Evolutionary conservation across 2,797 vertebrate species (phyloP).

Genomic region (Glyptemys insculpta): DNA sequence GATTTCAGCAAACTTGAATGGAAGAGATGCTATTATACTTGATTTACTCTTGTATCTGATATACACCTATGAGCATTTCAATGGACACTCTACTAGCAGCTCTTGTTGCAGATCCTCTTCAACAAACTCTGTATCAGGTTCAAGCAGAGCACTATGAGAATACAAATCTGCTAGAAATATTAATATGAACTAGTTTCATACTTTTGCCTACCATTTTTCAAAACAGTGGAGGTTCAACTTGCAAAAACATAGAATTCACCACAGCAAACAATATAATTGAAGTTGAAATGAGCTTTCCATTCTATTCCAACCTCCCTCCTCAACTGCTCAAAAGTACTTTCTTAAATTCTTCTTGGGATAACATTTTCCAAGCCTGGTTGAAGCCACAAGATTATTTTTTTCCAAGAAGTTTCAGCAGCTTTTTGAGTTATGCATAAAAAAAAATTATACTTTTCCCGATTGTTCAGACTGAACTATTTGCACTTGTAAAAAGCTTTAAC

Average conservation of each 20-base stretch:
- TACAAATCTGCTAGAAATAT: constrained; percentile 49
- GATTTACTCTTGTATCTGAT: constrained; percentile 69
- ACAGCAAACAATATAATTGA: constrained; percentile 35
- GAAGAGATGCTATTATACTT: constrained; percentile 65
- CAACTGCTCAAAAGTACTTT: not conserved
- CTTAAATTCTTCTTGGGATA: not conserved
- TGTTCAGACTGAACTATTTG: not conserved
- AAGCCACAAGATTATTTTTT: not conserved
- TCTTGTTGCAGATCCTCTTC: constrained; percentile 40
- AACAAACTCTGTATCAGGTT: constrained; percentile 46
- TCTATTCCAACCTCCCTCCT: constrained; percentile 17
- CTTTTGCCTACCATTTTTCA: constrained; percentile 17
- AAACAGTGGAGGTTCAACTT: constrained; percentile 50
- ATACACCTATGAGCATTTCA: constrained; percentile 52
- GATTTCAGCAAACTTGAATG: constrained; percentile 49
- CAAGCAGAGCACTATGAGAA: constrained; percentile 54
- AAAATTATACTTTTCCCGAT: not conserved
- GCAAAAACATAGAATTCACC: constrained; percentile 20
- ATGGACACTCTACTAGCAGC: constrained; percentile 51
- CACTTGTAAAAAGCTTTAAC: not conserved
- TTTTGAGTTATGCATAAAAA: not conserved
- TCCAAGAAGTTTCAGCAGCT: constrained; percentile 16
- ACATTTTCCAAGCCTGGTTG: not conserved
- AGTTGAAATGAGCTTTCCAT: constrained; percentile 37
- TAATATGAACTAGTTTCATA: constrained; percentile 50